Evolutionary conservation across 2,888 invertebrate genomes (phyloP).

Genomic region (Xestobium rufovillosum): DNA sequence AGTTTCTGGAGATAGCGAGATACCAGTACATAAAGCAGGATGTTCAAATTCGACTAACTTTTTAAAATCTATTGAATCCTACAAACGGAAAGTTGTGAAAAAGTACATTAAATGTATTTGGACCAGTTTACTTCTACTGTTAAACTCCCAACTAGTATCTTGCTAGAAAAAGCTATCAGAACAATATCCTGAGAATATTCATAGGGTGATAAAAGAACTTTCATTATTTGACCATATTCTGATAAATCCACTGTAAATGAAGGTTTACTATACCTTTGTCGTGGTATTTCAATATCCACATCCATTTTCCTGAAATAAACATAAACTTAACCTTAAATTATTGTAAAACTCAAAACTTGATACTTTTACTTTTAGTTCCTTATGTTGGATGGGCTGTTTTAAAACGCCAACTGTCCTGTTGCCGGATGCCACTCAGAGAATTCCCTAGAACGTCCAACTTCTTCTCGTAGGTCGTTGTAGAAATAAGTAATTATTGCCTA

Average conservation of each 20-base stretch:
- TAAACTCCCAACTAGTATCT: slow-evolving; percentile 50
- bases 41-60: slow-evolving; percentile 51
- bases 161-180: slow-evolving; percentile 51
- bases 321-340: not conserved
- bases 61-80: slow-evolving; percentile 48
- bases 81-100: slow-evolving; percentile 20
- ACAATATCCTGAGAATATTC: slow-evolving; percentile 59
- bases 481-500: no score
- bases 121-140: slow-evolving; percentile 50
- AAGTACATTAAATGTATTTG: slow-evolving; percentile 7
- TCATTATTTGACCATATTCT: slow-evolving; percentile 47
- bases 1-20: slow-evolving; percentile 57
- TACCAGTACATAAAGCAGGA: slow-evolving; percentile 47
- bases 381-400: no score
- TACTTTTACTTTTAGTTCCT: no score
- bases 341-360: no score
- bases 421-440: no score
- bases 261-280: not conserved
- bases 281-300: not conserved
- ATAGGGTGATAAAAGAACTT: slow-evolving; percentile 54
- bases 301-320: not conserved
- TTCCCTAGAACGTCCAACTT: no score
- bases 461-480: no score
- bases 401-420: no score
- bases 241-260: slow-evolving; percentile 44